Evolutionary conservation across 2,888 invertebrate genomes (phyloP), one percentile per base, ranked within the genome.

Genomic region (Thymelicus acteon): DNA sequence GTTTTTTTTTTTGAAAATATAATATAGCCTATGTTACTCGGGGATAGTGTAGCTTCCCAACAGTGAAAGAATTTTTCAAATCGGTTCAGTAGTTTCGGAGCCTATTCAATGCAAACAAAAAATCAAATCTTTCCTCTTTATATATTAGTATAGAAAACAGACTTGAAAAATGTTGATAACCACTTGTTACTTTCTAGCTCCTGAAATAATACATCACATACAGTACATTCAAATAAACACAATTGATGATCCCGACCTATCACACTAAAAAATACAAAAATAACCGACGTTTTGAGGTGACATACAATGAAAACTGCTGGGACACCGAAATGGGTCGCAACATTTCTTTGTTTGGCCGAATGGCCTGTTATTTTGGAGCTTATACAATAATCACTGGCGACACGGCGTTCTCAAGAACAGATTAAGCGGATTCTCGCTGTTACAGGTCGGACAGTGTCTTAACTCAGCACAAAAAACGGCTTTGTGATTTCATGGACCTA

Each of bases 301-400:
- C 54, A 68, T 6, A 19, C 31, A 57, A 49, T 49, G 48, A 57
- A 39, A 47, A 40, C 4, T 57, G 8, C 37, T 15, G 49, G 19
- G 67, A 37, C 31, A 7, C 7, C 12, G 47, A 62, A 68, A 7
- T 31, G 47, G 68, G 68, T 68, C 68, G 47, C 61, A 62, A 57
- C 7, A 62, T 62, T 61, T 57, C 62, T 19, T 68, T 68, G 62
- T 68, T 52, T 31, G 39, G 10, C 37, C 24, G 60, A 62, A 57
- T 54, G 48, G 40, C 8, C 8, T 44, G 37, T 67, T 67, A 67
- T 67, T 67, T 67, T 44, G 12, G 67, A 12, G 49, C 39, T 39
- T 19, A 49, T 60, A 19, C 40, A 67, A 60, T 44, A 61, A 52
- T 62, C 48, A 19, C n/a, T 58, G 54, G 44, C 39, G 63, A 61